Evolutionary conservation across 2,797 vertebrate genomes (phyloP).

Genomic region (Mormyrus hasselquistii): DNA sequence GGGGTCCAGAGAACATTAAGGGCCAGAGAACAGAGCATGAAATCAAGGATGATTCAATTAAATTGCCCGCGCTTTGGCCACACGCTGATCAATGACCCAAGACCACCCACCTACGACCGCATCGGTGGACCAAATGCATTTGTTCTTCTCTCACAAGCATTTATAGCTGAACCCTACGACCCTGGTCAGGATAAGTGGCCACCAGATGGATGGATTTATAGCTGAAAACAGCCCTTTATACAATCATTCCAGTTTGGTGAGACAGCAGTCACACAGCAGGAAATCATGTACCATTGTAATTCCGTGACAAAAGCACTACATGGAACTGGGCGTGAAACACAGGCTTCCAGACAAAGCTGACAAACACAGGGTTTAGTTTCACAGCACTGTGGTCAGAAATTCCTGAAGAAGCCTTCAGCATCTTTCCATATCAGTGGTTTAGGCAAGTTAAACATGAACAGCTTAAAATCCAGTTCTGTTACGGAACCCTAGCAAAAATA

Average conservation of each 20-base stretch:
- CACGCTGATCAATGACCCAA: not conserved
- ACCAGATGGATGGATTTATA: not conserved
- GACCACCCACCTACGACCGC: not conserved
- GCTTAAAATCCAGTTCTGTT: not conserved
- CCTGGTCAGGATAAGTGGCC: not conserved
- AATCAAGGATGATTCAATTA: not conserved
- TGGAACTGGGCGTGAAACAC: not conserved
- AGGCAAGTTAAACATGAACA: not conserved
- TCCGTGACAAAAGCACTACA: not conserved
- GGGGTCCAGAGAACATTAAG: not conserved
- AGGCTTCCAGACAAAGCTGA: not conserved
- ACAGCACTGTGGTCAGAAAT: not conserved
- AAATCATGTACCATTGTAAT: not conserved
- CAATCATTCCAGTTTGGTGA: not conserved
- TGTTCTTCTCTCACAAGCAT: not conserved
- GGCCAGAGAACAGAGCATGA: not conserved
- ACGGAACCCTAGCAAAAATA: not conserved
- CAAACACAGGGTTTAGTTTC: not conserved
- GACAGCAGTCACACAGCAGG: not conserved
- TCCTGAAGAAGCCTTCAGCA: not conserved
- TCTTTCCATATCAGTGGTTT: not conserved
- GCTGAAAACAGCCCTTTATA: not conserved
- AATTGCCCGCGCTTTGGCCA: not conserved
- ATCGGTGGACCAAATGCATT: not conserved
- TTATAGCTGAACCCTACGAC: not conserved